Percentiles rank a stretch among this genome's conserved stretches.
Conservation (phyloP, 2,113 vertebrate species). For the Chamaea fasciata region DNA sequence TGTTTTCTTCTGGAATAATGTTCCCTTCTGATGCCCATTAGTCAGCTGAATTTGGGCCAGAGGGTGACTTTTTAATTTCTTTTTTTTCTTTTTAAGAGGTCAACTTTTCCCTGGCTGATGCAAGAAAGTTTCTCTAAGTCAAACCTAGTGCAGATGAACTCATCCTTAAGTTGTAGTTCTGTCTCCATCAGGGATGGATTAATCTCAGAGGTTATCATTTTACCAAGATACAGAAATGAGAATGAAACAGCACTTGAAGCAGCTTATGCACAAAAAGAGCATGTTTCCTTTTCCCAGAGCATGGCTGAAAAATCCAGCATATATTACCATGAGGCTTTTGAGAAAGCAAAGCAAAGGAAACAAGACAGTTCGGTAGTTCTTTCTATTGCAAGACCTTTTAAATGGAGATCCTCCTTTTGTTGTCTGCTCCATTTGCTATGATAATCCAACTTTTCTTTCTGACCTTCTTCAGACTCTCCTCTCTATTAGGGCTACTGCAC, state of each 20-base stretch:
- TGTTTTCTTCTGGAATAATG: neutral
- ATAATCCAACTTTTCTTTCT: neutral
- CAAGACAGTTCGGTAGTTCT: neutral
- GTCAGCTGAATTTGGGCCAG: neutral
- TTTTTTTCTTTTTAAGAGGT: neutral
- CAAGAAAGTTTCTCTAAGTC: neutral
- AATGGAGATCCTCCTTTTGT: neutral
- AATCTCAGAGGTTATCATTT: neutral
- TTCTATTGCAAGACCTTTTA: neutral
- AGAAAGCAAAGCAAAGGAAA: neutral
- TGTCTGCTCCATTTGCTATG: neutral
- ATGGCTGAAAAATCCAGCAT: neutral
- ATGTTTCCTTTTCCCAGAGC: neutral
- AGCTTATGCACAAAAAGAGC: neutral
- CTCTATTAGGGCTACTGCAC: neutral
- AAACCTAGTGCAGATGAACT: neutral
- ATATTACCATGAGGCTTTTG: neutral
- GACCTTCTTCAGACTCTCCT: neutral
- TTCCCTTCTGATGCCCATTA: neutral
- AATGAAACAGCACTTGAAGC: neutral
- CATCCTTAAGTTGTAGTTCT: neutral
- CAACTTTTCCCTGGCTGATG: neutral
- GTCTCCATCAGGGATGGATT: neutral
- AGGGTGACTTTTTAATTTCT: rapidly evolving
- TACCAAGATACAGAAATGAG: neutral